These are phyloP conservation scores for Agrochola macilenta DNA, from an alignment of 2,888 invertebrate genomes.

Conservation along the genomic window DNA sequence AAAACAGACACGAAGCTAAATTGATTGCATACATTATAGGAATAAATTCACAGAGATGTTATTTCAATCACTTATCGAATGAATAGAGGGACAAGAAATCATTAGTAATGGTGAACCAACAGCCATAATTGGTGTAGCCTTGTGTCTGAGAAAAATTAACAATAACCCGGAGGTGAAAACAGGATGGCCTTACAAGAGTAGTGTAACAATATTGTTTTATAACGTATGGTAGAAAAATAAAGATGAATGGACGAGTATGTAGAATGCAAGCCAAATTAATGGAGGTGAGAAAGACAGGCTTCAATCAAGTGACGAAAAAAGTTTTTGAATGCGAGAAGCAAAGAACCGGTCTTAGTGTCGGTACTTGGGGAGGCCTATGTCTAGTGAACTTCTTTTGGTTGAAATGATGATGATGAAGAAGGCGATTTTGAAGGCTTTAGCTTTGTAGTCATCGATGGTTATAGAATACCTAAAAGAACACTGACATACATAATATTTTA, in stretches of 20 bases:
- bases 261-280: not conserved
- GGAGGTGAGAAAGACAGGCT: not conserved
- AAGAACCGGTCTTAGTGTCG: too few relatives aligned
- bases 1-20: conserved; percentile 12
- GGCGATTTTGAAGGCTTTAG: too few relatives aligned
- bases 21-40: conserved; percentile 47
- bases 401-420: too few relatives aligned
- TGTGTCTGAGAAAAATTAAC: conserved; percentile 71
- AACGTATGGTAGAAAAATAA: not conserved
- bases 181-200: conserved; percentile 66
- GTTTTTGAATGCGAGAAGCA: not conserved
- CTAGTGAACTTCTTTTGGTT: too few relatives aligned
- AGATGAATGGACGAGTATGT: not conserved
- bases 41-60: conserved; percentile 39
- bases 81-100: conserved; percentile 59
- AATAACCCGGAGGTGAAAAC: conserved; percentile 75
- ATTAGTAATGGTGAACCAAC: conserved; percentile 57
- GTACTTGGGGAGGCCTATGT: too few relatives aligned
- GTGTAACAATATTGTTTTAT: conserved; percentile 25
- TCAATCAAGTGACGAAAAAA: not conserved
- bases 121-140: conserved; percentile 64
- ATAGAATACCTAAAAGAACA: too few relatives aligned
- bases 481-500: too few relatives aligned
- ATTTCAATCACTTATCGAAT: conserved; percentile 55
- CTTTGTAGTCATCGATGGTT: not conserved